Evolutionary conservation across 2,113 vertebrate species (phyloP), one percentile per base, ranked within the genome.

Genomic region (Kryptolebias marmoratus): DNA sequence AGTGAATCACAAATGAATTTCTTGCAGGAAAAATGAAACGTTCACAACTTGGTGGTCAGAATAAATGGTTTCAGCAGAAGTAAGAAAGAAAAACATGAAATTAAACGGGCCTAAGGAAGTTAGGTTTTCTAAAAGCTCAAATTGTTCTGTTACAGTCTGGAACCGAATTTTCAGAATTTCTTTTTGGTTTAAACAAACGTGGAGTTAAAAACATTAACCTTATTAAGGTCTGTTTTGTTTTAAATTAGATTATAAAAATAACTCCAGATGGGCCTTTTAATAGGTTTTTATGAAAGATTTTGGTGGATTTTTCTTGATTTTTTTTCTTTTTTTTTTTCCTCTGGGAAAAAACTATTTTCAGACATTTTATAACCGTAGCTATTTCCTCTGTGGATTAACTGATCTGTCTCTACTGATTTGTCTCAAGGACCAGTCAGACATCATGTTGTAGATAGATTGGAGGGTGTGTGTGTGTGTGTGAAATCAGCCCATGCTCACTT

Each of bases 371-470:
- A 42, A 9, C 39, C 5, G 4, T 42, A 42, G 16, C 53, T 62
- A 50, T 68, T 62, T 77, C 28, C 5, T 44, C 7, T 31, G n/a
- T 11, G 7, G 30, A 77, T 53, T 18, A 67, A 65, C 68, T 73
- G 68, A 16, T 75, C 42, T 64, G 58, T 71, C 31, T 77, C 22
- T 64, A 28, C 48, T 72, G 32, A 11, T 71, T 56, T 66, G 67
- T 71, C 39, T 63, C 9, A 16, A 54, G 44, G 57, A 55, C 64
- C 84, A 61, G 56, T 69, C 71, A 45, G 62, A 67, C 58, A 64
- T 68, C 13, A 47, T 68, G 48, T 52, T 84, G 83, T 87, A 77
- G 79, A 81, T 81, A 82, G 27, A 71, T 39, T 72, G 15, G 73
- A 68, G 64, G 18, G 48, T 18, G 69, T 13, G 49, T 57, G 32